Evolutionary conservation across 2,888 invertebrate genomes (phyloP), one percentile per base, ranked within the genome.

Genomic region (Lasioglossum villosulum): DNA sequence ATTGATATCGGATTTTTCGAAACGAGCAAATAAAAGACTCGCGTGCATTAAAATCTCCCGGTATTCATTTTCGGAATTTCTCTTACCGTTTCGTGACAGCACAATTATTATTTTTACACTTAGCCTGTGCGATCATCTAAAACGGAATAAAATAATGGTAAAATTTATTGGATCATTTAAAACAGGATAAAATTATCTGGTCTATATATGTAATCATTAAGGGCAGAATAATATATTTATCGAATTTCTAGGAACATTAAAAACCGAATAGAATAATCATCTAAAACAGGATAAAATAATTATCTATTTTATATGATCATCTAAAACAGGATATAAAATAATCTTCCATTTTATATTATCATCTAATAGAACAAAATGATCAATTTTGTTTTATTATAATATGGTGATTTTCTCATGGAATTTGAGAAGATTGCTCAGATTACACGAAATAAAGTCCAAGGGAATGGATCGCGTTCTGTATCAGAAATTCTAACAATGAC

Each of bases 401-500:
- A 48, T 5, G 0, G 14, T 23, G 19, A 48, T 39, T 48, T 52
- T 56, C 42, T 30, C 39, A 30, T 8, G 16, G 39, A 66, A 52
- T 66, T 39, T 66, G 48, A 48, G 14, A 39, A 10, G 12, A 30
- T 70, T 4, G 34, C 10, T 63, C 68, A 30, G 68, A 75, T 78
- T 27, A 66, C 70, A 39, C 37, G 78, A 71, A 79, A 78, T 72
- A 80, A 80, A 82, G 75, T 56, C 37, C 56, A 16, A 16, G 12
- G 48, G 37, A 70, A 34, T 56, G 19, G 68, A 37, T 72, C 23
- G 59, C 63, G 85, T 80, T 78, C 71, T 52, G 59, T 80, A 85
- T 80, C 77, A 86, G 80, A 85, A 86, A 83, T 82, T 83, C 86
- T 86, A 80, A 87, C 85, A 85, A 85, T 85, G 86, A 87, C 79